Evolutionary conservation across 2,113 vertebrate species (phyloP).

Genomic region (Syngnathus scovelli): DNA sequence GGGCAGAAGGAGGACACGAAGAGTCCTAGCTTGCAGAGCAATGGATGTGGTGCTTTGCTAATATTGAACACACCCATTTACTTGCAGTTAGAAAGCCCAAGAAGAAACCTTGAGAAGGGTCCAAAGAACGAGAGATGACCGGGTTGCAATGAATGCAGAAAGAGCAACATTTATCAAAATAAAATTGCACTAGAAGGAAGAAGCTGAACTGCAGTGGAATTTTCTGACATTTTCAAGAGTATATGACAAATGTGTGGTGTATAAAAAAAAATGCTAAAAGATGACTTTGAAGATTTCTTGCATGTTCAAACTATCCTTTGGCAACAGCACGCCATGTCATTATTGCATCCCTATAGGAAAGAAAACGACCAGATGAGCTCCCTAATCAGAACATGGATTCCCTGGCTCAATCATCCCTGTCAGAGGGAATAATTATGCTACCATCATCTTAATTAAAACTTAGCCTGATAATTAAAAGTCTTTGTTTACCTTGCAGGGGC

Average conservation of each 20-base stretch:
- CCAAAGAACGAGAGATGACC: no score
- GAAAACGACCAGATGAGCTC: slow-evolving; percentile 57
- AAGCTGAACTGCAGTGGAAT: no score
- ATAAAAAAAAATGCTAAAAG: slow-evolving; percentile 21
- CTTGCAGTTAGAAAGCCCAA: no score
- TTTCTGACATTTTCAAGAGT: neutral
- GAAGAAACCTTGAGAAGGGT: no score
- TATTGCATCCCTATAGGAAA: slow-evolving; percentile 67
- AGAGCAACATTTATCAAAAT: no score
- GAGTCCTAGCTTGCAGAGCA: no score
- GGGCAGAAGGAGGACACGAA: no score
- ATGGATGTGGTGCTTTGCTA: no score
- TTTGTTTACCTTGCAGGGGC: slow-evolving; percentile 88
- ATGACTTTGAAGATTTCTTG: slow-evolving; percentile 28
- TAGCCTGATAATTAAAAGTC: slow-evolving; percentile 85
- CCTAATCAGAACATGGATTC: slow-evolving; percentile 79
- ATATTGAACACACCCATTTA: no score
- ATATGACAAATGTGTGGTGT: neutral
- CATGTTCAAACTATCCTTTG: slow-evolving; percentile 30
- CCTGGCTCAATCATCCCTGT: slow-evolving; percentile 84
- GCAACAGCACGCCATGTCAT: slow-evolving; percentile 71
- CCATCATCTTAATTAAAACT: slow-evolving; percentile 92
- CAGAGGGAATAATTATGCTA: slow-evolving; percentile 84
- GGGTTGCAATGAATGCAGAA: no score
- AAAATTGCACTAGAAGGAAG: no score